Base-by-base conservation (phyloP, 2,888 invertebrate genomes). In the Drosophila neonasuta region DNA sequence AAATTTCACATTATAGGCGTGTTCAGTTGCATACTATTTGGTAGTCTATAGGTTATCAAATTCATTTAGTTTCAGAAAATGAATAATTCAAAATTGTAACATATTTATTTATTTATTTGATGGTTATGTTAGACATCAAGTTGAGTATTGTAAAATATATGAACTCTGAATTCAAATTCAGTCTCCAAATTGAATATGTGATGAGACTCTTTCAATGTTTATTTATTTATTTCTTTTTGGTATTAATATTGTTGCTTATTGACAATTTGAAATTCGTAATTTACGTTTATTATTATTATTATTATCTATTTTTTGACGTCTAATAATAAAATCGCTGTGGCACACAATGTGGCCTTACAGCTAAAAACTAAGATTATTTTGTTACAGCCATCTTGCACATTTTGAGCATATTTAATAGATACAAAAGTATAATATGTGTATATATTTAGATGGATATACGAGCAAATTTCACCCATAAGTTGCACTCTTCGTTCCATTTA, bases 401-500 rank as follows among this genome's bases (percentile, higher is more conserved):
- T 61, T 78, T 77, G 79, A 79, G 79, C 79, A 46, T 56, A 34
- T 36, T 48, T 75, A 59, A 46, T 68, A 61, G 68, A 62, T 64
- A 67, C 71, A 75, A 44, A 42, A 51, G 45, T 54, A 17, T 39
- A 60, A 30, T 20, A 20, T 20, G 20, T 20, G 20, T 20, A 20
- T 42, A 48, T 17, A 68, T 29, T 32, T 32, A 45, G 44, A 54
- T 49, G 45, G 36, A 59, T 52, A 50, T 48, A 63, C 55, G 56
- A 65, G 57, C 65, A 62, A 51, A 30, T 86, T 79, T 80, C 79
- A 80, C 79, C 79, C 71, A 59, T 74, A 55, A 80, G 71, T 80
- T 86, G 71, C 81, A 79, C 87, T 86, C 61, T 62, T 44, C 85
- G 80, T 80, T 80, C 87, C 80, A 86, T 68, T 74, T 60, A 84